A percentile compares a stretch with the other conserved stretches of the same genome.
phyloP scores from a whole-genome alignment of 2,797 vertebrate genomes.

The Synaphobranchus kaupii region DNA sequence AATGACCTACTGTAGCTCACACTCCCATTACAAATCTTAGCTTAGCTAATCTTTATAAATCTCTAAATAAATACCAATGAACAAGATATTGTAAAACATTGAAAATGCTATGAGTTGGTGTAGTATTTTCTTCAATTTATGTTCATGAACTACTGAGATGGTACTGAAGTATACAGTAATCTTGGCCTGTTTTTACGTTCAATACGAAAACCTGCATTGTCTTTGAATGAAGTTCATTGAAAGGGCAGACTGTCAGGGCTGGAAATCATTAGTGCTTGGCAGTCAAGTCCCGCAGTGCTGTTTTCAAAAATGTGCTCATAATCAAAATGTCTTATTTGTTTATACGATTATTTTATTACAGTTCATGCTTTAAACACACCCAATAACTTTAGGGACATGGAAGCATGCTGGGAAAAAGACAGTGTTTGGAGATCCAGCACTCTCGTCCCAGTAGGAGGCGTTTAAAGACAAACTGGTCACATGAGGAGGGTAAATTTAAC shows the following conservation, averaged over 20 bases:
- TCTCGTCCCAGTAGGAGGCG: neutral
- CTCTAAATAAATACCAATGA: neutral
- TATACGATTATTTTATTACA: neutral
- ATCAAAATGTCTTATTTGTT: conserved; percentile 7
- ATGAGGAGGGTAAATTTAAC: neutral
- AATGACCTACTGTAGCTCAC: neutral
- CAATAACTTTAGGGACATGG: neutral
- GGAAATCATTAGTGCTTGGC: conserved; percentile 18
- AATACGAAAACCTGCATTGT: neutral
- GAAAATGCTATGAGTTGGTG: neutral
- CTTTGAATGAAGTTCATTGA: neutral
- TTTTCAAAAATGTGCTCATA: conserved; percentile 4
- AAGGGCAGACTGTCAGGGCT: neutral
- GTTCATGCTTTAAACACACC: neutral
- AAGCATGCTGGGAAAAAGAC: neutral
- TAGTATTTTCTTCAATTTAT: neutral
- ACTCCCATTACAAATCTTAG: neutral
- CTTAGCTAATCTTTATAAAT: too few relatives aligned
- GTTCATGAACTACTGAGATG: neutral
- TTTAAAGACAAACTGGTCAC: neutral
- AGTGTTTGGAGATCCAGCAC: neutral
- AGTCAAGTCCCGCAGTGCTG: neutral
- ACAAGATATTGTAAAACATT: neutral
- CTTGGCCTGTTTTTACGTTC: neutral
- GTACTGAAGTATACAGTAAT: neutral